phyloP scores from a whole-genome alignment of 2,888 invertebrate species.

The Drosophila algonquin region DNA sequence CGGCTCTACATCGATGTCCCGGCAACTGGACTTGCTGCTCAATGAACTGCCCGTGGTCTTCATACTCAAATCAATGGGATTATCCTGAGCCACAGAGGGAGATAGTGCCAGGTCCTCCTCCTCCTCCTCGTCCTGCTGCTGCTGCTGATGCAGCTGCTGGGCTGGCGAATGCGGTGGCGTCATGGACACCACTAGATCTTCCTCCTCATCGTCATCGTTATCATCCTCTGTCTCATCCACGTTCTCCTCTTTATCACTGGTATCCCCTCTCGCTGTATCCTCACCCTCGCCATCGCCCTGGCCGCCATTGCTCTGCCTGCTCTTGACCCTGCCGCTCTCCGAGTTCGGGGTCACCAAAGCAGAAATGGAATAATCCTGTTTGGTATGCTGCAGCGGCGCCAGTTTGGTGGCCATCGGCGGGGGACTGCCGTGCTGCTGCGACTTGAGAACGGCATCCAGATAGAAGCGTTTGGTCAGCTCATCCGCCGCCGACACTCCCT shows the following conservation, averaged over 20 bases:
- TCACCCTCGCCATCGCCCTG: conserved; percentile 56
- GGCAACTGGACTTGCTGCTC: conserved; percentile 76
- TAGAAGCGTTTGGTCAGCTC: conserved; percentile 89
- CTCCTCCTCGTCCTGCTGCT: conserved; percentile 16
- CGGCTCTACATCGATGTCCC: conserved; percentile 51
- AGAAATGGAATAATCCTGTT: conserved; percentile 81
- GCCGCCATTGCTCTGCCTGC: conserved; percentile 77
- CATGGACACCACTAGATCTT: conserved; percentile 85
- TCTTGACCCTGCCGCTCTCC: conserved; percentile 77
- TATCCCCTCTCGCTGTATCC: conserved; percentile 3
- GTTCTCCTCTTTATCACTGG: conserved; percentile 42
- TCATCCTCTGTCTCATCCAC: conserved; percentile 41
- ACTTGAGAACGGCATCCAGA: conserved; percentile 90
- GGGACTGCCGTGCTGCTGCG: conserved; percentile 85
- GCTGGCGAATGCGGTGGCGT: conserved; percentile 85
- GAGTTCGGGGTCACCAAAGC: conserved; percentile 83
- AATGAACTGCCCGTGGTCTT: conserved; percentile 86
- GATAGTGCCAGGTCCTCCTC: conserved; percentile 62
- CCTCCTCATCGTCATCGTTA: conserved; percentile 82
- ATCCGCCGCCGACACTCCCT: conserved; percentile 85
- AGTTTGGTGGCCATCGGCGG: conserved; percentile 70
- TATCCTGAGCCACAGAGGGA: conserved; percentile 86
- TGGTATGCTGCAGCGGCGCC: conserved; percentile 60
- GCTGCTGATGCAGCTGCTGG: conserved; percentile 82
- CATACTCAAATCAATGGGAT: conserved; percentile 92